A percentile compares a stretch with the other conserved stretches of the same genome.
phyloP scores from a whole-genome alignment of 2,888 invertebrate species.

The Habroteleia sp. region DNA sequence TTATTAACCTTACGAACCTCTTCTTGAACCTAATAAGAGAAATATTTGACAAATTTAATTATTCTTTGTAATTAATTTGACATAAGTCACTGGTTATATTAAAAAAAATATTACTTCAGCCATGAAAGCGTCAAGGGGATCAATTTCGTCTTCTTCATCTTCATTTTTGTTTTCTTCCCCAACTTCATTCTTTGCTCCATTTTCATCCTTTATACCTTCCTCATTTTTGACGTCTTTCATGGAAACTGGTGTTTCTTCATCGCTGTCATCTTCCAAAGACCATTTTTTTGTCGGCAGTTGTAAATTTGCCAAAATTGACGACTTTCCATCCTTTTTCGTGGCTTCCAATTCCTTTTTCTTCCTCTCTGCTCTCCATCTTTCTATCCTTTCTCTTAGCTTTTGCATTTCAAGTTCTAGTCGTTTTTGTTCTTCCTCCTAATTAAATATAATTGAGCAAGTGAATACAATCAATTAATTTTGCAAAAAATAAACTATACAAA shows the following conservation, averaged over 20 bases:
- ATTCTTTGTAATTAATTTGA: neutral
- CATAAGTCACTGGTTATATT: too few relatives aligned
- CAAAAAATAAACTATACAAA: too few relatives aligned
- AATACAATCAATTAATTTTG: neutral
- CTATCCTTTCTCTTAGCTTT: constrained; percentile 96
- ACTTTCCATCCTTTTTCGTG: constrained; percentile 89
- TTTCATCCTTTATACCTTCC: constrained; percentile 83
- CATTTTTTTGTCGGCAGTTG: constrained; percentile 94
- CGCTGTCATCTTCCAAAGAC: constrained; percentile 97
- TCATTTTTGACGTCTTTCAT: constrained; percentile 78
- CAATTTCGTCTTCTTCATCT: constrained; percentile 92
- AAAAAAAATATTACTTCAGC: constrained; percentile 83
- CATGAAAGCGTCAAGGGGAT: constrained; percentile 99
- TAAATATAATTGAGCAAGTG: too few relatives aligned
- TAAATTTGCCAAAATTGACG: constrained; percentile 84
- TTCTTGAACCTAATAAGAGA: constrained; percentile 83
- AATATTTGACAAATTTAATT: neutral
- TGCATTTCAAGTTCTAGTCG: constrained; percentile 97
- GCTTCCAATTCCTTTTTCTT: constrained; percentile 93
- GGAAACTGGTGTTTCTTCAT: constrained; percentile 83
- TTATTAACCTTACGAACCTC: constrained; percentile 92
- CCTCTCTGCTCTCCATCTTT: constrained; percentile 96
- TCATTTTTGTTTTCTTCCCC: constrained; percentile 74
- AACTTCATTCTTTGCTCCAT: constrained; percentile 75
- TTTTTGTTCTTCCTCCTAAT: constrained; percentile 93